phyloP scores from a whole-genome alignment of 2,113 vertebrate genomes.

The Eubucco bourcierii region DNA sequence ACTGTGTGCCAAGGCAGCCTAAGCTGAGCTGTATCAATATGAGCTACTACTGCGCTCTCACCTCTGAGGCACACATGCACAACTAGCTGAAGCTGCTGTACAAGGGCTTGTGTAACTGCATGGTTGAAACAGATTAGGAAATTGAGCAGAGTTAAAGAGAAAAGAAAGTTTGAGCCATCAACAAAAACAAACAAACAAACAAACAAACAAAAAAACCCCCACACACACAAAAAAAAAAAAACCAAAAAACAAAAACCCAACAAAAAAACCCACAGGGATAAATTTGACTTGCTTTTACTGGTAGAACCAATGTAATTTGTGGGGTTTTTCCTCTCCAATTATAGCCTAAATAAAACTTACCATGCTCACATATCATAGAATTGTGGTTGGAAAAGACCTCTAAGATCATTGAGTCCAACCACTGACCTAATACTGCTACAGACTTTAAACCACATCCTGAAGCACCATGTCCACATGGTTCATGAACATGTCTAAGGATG shows the following conservation, averaged over 20 bases:
- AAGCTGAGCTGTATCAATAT: background rate
- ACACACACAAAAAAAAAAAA: background rate
- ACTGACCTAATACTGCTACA: too few relatives aligned
- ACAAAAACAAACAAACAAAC: background rate
- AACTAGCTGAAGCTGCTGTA: background rate
- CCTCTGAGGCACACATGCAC: background rate
- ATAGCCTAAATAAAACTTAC: background rate
- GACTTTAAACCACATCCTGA: too few relatives aligned
- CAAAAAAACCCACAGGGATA: too few relatives aligned
- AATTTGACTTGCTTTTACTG: background rate
- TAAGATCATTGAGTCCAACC: too few relatives aligned
- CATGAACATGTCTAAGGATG: too few relatives aligned
- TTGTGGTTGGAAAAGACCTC: too few relatives aligned
- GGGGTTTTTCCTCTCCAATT: accelerated
- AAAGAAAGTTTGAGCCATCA: background rate
- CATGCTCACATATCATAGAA: background rate
- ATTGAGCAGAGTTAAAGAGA: background rate
- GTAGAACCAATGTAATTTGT: background rate
- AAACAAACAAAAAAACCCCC: too few relatives aligned
- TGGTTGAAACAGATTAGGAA: conserved; percentile 10
- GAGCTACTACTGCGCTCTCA: background rate
- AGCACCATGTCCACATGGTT: too few relatives aligned
- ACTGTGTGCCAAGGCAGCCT: background rate
- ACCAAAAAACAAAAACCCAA: background rate
- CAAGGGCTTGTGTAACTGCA: background rate